Conservation (phyloP, 1,140 invertebrate species). For the Anoplophora glabripennis region DNA sequence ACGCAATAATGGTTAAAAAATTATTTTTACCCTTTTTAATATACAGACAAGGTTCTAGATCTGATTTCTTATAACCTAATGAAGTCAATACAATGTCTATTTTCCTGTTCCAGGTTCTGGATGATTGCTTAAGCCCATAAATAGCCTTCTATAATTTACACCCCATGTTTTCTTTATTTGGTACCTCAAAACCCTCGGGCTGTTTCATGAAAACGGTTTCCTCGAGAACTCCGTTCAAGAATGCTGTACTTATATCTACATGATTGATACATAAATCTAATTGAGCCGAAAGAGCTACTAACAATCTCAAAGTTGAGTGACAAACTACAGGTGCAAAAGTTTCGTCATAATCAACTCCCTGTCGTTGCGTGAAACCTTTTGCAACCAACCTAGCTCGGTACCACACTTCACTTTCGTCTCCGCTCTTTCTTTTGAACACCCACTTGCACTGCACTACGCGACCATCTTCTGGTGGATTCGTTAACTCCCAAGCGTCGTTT, state of each 20-base stretch:
- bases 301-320: conserved; percentile 41
- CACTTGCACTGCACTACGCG: conserved; percentile 42
- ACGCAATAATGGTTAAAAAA: conserved; percentile 31
- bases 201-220: conserved; percentile 44
- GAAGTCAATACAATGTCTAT: conserved; percentile 31
- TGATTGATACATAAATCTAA: no score
- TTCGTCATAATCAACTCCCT: conserved; percentile 44
- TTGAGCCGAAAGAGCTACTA: conserved; percentile 37
- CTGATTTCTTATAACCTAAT: conserved; percentile 37
- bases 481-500: conserved; percentile 42
- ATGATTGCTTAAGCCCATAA: conserved; percentile 44
- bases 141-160: conserved; percentile 40
- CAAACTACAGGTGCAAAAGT: conserved; percentile 43
- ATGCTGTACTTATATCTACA: conserved; percentile 45
- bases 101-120: conserved; percentile 36
- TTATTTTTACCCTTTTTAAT: conserved; percentile 22
- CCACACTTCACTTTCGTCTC: conserved; percentile 22
- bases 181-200: conserved; percentile 27
- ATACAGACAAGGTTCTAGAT: conserved; percentile 44
- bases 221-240: conserved; percentile 42
- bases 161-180: conserved; percentile 36
- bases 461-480: conserved; percentile 32
- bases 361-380: conserved; percentile 47
- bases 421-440: conserved; percentile 41
- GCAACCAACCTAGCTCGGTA: conserved; percentile 51